A percentile compares a stretch with the other conserved stretches of the same genome.
phyloP scores from a whole-genome alignment of 2,113 vertebrate genomes.

The Seriola quinqueradiata region DNA sequence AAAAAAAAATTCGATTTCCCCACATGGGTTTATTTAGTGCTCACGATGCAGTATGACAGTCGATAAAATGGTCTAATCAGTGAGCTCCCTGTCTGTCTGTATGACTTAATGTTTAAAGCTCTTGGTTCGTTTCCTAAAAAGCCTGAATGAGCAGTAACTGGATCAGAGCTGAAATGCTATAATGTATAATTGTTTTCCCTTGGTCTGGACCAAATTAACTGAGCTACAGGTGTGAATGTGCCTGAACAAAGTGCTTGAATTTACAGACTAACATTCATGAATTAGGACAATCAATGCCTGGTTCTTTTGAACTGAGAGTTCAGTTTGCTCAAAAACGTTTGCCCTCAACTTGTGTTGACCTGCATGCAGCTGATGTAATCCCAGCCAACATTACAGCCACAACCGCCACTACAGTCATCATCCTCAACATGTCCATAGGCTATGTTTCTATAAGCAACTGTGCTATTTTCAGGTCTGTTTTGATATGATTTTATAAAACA shows the following conservation, averaged over 20 bases:
- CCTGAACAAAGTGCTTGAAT: not conserved
- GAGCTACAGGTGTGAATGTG: not conserved
- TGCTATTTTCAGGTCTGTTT: conserved; percentile 10
- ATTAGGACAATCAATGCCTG: not conserved
- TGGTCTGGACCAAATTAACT: not conserved
- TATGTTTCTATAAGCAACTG: not conserved
- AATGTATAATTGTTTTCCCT: not conserved
- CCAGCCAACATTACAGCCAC: not conserved
- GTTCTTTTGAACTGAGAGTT: not conserved
- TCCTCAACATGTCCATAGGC: not conserved
- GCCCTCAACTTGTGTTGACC: conserved; percentile 38
- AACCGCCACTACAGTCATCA: not conserved
- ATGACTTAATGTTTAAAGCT: not conserved
- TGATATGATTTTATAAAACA: conserved; percentile 9
- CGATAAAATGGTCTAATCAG: not conserved
- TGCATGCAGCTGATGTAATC: conserved; percentile 26
- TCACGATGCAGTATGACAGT: not conserved
- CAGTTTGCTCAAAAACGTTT: conserved; percentile 4
- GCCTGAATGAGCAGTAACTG: not conserved
- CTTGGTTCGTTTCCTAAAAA: not conserved
- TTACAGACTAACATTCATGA: not conserved
- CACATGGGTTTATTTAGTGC: not conserved
- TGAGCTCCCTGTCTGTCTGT: not conserved
- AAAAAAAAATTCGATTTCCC: not conserved
- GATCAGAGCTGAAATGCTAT: not conserved